A percentile compares a stretch with the other conserved stretches of the same genome.
Evolutionary conservation across 64 coral and sea anemone species (phyloP).

Genomic region (Dendronephthya gigantea): DNA sequence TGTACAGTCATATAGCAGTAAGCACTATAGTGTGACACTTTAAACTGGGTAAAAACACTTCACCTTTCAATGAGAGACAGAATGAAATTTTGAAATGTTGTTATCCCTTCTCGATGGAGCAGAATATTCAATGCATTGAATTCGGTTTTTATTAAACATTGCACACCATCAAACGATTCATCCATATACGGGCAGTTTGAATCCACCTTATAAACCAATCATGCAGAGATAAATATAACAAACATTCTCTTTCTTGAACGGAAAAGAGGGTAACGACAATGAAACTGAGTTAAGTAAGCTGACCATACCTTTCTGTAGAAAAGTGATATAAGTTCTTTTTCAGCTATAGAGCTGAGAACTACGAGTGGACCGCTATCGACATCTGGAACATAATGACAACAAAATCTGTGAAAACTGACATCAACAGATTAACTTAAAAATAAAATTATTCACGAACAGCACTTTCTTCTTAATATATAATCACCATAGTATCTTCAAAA

Average conservation of each 20-base stretch:
- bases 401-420: background rate
- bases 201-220: constrained; percentile 32
- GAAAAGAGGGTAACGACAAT: no score
- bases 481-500: no score
- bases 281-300: background rate
- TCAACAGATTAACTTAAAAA: no score
- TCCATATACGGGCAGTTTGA: constrained; percentile 54
- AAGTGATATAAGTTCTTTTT: constrained; percentile 59
- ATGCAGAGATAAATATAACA: background rate
- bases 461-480: no score
- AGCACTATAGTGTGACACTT: no score
- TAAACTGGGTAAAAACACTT: background rate
- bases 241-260: background rate
- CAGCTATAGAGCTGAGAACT: constrained; percentile 52
- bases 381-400: constrained; percentile 15
- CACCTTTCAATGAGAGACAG: constrained; percentile 72
- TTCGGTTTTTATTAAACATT: constrained; percentile 41
- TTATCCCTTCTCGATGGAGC: constrained; percentile 70
- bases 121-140: constrained; percentile 74
- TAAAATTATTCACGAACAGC: no score
- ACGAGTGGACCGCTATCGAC: constrained; percentile 46
- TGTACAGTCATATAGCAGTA: no score
- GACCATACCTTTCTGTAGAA: constrained; percentile 52
- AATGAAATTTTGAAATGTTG: constrained; percentile 69
- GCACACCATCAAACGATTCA: constrained; percentile 36